A percentile compares a stretch with the other conserved stretches of the same genome.
Evolutionary conservation across 1,140 invertebrate genomes (phyloP).

Genomic region (Campodea augens): DNA sequence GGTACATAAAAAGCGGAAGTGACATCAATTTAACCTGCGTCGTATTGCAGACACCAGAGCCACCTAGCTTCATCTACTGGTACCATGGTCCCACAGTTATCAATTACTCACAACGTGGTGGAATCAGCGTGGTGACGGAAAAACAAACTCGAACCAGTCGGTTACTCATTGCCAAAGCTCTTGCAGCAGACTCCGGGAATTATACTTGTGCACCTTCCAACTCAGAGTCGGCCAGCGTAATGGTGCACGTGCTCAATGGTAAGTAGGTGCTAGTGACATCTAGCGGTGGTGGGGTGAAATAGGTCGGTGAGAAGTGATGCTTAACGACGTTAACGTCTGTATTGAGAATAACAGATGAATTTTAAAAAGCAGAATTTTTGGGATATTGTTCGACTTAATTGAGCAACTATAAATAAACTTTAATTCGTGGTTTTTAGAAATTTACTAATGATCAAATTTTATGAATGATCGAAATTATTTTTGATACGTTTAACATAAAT

Average conservation of each 20-base stretch:
- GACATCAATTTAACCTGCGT: slow-evolving; percentile 80
- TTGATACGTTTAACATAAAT: too few relatives aligned
- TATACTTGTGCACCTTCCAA: slow-evolving; percentile 61
- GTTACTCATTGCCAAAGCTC: slow-evolving; percentile 55
- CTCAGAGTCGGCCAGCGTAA: slow-evolving; percentile 33
- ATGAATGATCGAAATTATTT: too few relatives aligned
- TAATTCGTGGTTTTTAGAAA: neutral
- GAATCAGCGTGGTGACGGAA: slow-evolving; percentile 69
- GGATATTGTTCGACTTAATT: neutral
- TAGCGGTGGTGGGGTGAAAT: too few relatives aligned
- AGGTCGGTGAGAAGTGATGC: too few relatives aligned
- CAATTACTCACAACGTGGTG: slow-evolving; percentile 65
- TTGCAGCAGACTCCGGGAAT: slow-evolving; percentile 51
- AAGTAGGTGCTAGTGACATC: slow-evolving; percentile 18
- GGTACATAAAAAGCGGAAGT: slow-evolving; percentile 69
- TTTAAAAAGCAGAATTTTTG: neutral
- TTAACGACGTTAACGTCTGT: neutral
- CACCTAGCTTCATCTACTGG: slow-evolving; percentile 82
- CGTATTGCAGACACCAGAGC: slow-evolving; percentile 62
- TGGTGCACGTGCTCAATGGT: slow-evolving; percentile 41
- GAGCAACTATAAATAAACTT: neutral
- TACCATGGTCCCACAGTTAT: slow-evolving; percentile 68
- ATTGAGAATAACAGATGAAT: neutral
- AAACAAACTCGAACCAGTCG: slow-evolving; percentile 63
- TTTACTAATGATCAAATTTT: neutral